Conservation (phyloP, 2,113 vertebrate genomes). For the Stegastes partitus region DNA sequence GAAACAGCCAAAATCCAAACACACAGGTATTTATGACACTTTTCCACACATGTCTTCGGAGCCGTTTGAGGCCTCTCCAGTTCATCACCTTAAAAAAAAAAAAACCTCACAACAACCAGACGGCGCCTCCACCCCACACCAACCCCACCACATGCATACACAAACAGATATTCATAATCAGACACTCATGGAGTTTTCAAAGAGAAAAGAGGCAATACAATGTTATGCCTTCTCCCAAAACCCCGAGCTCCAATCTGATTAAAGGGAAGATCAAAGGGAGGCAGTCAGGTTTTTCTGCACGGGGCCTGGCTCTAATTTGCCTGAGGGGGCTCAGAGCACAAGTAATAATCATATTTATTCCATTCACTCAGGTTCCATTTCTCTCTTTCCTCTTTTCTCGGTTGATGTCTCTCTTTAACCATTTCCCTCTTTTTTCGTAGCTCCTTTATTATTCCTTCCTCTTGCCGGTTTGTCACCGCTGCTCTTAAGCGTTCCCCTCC, state of each 20-base stretch:
- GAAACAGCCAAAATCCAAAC: constrained; percentile 1
- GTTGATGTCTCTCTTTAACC: constrained; percentile 25
- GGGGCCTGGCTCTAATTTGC: constrained; percentile 42
- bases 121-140: background rate
- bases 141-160: constrained; percentile 11
- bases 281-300: constrained; percentile 36
- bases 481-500: background rate
- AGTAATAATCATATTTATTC: constrained; percentile 50
- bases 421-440: background rate
- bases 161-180: constrained; percentile 39
- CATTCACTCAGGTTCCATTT: constrained; percentile 18
- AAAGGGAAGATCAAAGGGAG: constrained; percentile 56
- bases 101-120: background rate
- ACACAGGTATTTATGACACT: background rate
- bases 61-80: constrained; percentile 3
- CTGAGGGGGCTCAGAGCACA: constrained; percentile 4
- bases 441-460: background rate
- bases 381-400: constrained; percentile 7
- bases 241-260: constrained; percentile 56
- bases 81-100: constrained; percentile 14
- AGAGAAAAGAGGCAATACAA: constrained; percentile 26
- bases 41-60: background rate
- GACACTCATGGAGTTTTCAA: constrained; percentile 19
- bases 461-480: background rate
- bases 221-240: constrained; percentile 42